A percentile compares a stretch with the other conserved stretches of the same genome.
These are phyloP conservation scores for Callimorpha dominula DNA, from an alignment of 2,888 invertebrate genomes.

Conservation along the genomic window DNA sequence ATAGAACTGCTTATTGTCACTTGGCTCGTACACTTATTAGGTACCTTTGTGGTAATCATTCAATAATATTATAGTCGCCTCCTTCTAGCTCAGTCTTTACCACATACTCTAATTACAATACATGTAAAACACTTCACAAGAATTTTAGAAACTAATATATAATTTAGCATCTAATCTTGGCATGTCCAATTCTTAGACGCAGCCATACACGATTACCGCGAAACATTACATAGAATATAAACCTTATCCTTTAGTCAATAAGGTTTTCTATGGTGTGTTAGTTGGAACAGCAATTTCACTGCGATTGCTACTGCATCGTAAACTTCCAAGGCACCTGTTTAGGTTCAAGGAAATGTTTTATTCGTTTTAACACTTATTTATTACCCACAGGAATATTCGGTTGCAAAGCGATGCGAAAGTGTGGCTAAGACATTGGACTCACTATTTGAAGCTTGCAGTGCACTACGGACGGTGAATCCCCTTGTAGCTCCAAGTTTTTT, in stretches of 20 bases:
- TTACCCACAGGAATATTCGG: not conserved
- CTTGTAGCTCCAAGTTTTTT: not conserved
- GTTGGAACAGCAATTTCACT: slow-evolving; percentile 32
- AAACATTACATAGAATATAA: not conserved
- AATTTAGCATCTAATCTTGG: slow-evolving; percentile 13
- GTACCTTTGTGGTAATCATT: not conserved
- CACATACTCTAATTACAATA: not conserved
- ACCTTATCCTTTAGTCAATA: not conserved
- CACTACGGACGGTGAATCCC: not conserved
- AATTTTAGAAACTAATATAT: slow-evolving; percentile 1
- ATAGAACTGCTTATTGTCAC: too few species aligned
- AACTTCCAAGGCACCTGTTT: slow-evolving; percentile 44
- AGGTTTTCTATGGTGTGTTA: not conserved
- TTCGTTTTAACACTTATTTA: slow-evolving; percentile 15
- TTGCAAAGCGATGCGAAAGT: not conserved
- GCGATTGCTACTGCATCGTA: slow-evolving; percentile 29
- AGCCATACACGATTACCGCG: not conserved
- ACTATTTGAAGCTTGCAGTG: not conserved
- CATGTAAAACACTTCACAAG: slow-evolving; percentile 8
- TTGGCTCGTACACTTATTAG: too few species aligned
- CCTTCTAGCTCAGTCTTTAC: not conserved
- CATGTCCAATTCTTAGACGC: slow-evolving; percentile 5
- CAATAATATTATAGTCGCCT: not conserved
- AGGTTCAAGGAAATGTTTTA: slow-evolving; percentile 25
- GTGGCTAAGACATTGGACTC: not conserved